These are phyloP conservation scores for Acanthosepion pharaonis DNA, from an alignment of 2,888 invertebrate species.

Conservation along the genomic window DNA sequence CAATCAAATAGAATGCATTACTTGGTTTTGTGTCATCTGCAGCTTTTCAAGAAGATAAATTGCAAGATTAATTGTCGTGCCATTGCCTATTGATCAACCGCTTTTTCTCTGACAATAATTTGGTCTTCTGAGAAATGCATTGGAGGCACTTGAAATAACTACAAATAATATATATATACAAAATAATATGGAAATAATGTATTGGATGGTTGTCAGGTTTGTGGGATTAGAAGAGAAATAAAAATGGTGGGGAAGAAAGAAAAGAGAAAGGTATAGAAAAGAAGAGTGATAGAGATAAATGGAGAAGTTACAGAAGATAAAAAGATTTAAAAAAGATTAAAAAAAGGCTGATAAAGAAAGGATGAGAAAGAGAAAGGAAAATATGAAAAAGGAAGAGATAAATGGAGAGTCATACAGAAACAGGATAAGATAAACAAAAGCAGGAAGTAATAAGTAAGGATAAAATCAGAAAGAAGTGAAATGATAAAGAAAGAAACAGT, in stretches of 20 bases:
- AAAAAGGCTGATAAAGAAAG: not conserved
- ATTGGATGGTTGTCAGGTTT: not conserved
- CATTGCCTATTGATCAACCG: not conserved
- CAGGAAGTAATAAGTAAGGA: not conserved
- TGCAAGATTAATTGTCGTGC: not conserved
- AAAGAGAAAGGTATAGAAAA: not conserved
- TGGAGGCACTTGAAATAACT: conserved; percentile 14
- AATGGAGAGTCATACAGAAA: too few species aligned
- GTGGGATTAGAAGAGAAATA: not conserved
- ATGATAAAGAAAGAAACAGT: too few species aligned
- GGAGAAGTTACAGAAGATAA: not conserved
- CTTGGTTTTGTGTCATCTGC: conserved; percentile 10
- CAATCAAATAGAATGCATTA: not conserved
- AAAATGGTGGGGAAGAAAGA: not conserved
- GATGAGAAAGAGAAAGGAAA: not conserved
- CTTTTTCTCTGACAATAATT: not conserved
- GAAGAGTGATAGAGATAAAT: not conserved
- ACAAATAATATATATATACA: not conserved
- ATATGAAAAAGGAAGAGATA: too few species aligned
- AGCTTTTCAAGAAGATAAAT: conserved; percentile 33
- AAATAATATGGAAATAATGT: not conserved
- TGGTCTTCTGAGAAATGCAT: conserved; percentile 6
- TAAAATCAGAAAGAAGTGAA: too few species aligned
- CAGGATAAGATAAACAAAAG: not conserved
- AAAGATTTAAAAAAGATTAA: not conserved